A percentile compares a stretch with the other conserved stretches of the same genome.
Evolutionary conservation across 2,113 vertebrate species (phyloP).

Genomic region (Nothobranchius furzeri): DNA sequence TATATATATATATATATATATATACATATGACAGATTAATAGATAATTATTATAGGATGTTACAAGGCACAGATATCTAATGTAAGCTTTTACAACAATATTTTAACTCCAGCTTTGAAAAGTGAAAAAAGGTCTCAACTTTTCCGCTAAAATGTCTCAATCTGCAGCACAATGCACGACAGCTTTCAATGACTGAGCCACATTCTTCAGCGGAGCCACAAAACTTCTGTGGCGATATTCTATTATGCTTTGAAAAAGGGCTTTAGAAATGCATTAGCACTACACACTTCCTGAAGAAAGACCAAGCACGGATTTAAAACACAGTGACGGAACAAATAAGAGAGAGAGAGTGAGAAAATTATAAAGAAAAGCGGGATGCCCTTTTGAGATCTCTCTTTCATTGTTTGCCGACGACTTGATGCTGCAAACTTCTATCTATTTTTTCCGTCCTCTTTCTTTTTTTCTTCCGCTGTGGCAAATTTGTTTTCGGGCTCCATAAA

Average conservation of each 20-base stretch:
- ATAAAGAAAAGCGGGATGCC: conserved; percentile 67
- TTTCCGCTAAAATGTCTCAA: conserved; percentile 52
- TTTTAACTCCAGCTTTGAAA: conserved; percentile 61
- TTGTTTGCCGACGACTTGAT: conserved; percentile 79
- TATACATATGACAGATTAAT: conserved; percentile 29
- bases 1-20: no score
- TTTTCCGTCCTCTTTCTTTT: conserved; percentile 61
- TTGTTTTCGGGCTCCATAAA: conserved; percentile 82
- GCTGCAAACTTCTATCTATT: conserved; percentile 71
- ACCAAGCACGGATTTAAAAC: conserved; percentile 76
- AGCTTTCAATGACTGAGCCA: conserved; percentile 68
- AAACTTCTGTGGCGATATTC: conserved; percentile 75
- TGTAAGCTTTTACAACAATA: conserved; percentile 63
- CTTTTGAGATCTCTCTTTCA: conserved; percentile 63
- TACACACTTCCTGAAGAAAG: conserved; percentile 79
- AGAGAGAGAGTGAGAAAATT: conserved; percentile 25
- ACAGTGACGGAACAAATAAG: conserved; percentile 55
- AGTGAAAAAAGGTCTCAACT: conserved; percentile 53
- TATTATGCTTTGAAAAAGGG: conserved; percentile 76
- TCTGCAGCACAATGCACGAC: conserved; percentile 55
- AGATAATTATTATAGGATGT: conserved; percentile 53
- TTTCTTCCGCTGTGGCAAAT: conserved; percentile 73
- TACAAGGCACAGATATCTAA: conserved; percentile 34
- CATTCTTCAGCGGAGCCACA: conserved; percentile 70
- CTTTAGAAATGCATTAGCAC: conserved; percentile 78